Evolutionary conservation across 2,888 invertebrate species (phyloP).

Genomic region (Gerris lacustris): DNA sequence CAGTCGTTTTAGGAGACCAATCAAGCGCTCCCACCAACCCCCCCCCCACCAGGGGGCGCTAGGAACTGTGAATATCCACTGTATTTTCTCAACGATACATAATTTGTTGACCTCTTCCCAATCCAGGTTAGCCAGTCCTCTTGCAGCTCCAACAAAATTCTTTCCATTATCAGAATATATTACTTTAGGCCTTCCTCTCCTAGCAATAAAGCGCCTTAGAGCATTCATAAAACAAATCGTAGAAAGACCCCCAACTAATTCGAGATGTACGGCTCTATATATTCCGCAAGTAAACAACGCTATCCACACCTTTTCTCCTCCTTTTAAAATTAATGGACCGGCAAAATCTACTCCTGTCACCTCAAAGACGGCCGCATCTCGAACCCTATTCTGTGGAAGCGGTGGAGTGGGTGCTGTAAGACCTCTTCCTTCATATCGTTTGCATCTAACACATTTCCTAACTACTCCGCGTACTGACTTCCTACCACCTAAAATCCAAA

Average conservation of each 20-base stretch:
- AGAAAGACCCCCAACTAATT: constrained; percentile 7
- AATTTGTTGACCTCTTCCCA: constrained; percentile 35
- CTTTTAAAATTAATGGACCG: constrained; percentile 34
- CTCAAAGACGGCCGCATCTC: constrained; percentile 32
- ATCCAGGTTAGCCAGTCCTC: constrained; percentile 41
- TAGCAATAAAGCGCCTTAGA: constrained; percentile 14
- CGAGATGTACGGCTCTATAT: constrained; percentile 17
- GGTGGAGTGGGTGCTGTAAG: constrained; percentile 26
- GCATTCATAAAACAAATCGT: constrained; percentile 11
- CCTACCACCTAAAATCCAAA: constrained; percentile 17
- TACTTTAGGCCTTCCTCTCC: constrained; percentile 10
- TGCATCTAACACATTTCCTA: constrained; percentile 21
- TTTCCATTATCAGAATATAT: constrained; percentile 36
- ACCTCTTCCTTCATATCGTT: constrained; percentile 26
- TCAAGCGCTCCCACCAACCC: constrained; percentile 17
- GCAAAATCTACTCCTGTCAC: constrained; percentile 34
- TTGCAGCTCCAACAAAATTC: constrained; percentile 35
- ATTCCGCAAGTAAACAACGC: constrained; percentile 16
- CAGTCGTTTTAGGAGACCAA: constrained; percentile 14
- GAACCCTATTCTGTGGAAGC: constrained; percentile 32
- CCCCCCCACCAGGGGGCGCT: constrained; percentile 33
- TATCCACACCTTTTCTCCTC: constrained; percentile 17
- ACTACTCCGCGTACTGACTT: background rate
- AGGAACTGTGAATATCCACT: constrained; percentile 36
- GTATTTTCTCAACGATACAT: constrained; percentile 24